Evolutionary conservation across 2,797 vertebrate genomes (phyloP).

Genomic region (Sphenopsis melanotis): DNA sequence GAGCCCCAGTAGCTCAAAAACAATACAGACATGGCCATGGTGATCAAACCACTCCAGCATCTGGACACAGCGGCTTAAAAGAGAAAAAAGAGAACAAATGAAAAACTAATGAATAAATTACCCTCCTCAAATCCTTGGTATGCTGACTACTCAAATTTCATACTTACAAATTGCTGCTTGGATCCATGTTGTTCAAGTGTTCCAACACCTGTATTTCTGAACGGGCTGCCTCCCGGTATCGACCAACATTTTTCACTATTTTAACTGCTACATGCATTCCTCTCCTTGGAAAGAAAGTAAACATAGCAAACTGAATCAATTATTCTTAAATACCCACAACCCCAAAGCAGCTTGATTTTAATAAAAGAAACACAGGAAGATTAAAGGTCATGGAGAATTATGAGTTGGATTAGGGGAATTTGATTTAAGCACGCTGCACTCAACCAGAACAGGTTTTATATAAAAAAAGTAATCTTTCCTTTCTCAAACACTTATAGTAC

Average conservation of each 20-base stretch:
- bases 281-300: constrained; percentile 75
- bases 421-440: not conserved
- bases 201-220: constrained; percentile 94
- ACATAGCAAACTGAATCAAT: not conserved
- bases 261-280: constrained; percentile 90
- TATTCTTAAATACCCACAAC: not conserved
- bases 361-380: not conserved
- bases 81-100: not conserved
- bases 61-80: constrained; percentile 87
- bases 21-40: constrained; percentile 92
- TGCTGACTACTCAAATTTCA: not conserved
- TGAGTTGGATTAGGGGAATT: not conserved
- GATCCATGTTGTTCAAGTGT: constrained; percentile 87
- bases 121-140: not conserved
- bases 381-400: not conserved
- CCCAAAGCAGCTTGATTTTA: not conserved
- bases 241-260: constrained; percentile 97
- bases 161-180: constrained; percentile 86
- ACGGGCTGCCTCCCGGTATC: constrained; percentile 92
- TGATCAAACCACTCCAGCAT: constrained; percentile 98
- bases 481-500: not conserved
- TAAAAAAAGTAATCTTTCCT: not conserved
- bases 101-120: not conserved
- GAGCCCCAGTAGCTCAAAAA: constrained; percentile 93
- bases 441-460: not conserved